Base-by-base conservation (phyloP, 2,888 invertebrate genomes). In the Microplitis deprimator region DNA sequence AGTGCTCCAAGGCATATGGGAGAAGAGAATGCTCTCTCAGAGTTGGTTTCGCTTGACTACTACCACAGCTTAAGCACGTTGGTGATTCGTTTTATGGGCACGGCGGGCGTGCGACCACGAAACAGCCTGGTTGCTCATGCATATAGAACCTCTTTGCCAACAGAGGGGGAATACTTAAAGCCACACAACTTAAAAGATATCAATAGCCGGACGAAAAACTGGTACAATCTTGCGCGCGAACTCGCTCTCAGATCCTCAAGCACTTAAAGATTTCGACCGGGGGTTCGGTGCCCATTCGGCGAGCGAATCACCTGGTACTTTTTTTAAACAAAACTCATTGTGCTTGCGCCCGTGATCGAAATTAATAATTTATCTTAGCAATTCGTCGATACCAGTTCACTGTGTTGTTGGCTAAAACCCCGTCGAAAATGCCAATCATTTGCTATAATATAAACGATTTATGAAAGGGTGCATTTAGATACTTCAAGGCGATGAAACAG, bases 121-220 rank as follows among this genome's bases (percentile, higher is more conserved):
- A 86, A 87, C 85, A 87, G 86, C 86, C 83, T 83, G 83, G 83
- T 85, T 82, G 82, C 87, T 87, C 87, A 86, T 88, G 86, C 86
- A 87, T 87, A 86, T 84, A 87, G 81, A 84, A 79, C 81, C 82
- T 29, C 29, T 29, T 29, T 29, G 29, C 29, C 29, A 29, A 29
- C 29, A 29, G 29, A 29, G 29, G 29, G 29, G 29, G 29, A 29
- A 29, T 29, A 29, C 29, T 29, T 29, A 73, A 76, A 73, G 61
- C 72, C 69, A 77, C 71, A 78, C 75, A 72, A 69, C 71, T 71
- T 74, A 4, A 77, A 65, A 81, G 85, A 84, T 87, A 87, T 87
- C 88, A 84, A 87, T 86, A 84, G 84, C 82, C 20, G 50, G 81
- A 29, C 82, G 85, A 88, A 89, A 88, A 89, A 89, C 88, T 88